phyloP scores from a whole-genome alignment of 1,140 invertebrate genomes.

The Leptestheria dahalacensis region DNA sequence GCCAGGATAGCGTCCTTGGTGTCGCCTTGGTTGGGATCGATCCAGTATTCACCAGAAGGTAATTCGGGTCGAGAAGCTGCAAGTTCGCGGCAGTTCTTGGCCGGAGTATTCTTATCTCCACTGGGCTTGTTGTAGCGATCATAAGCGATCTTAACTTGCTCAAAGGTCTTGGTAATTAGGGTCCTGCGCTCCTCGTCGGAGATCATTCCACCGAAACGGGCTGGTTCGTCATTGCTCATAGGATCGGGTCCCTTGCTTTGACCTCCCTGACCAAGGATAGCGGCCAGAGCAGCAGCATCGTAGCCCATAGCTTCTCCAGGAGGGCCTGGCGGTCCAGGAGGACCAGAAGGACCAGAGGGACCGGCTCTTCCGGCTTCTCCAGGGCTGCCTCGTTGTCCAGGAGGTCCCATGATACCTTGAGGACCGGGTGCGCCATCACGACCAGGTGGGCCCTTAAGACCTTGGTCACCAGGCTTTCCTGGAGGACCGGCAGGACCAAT shows the following conservation, averaged over 20 bases:
- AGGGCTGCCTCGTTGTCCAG: slow-evolving; percentile 44
- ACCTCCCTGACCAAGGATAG: slow-evolving; percentile 40
- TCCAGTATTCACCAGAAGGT: slow-evolving; percentile 59
- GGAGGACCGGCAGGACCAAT: slow-evolving; percentile 45
- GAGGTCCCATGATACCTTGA: slow-evolving; percentile 49
- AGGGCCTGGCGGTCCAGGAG: slow-evolving; percentile 47
- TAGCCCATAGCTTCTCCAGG: slow-evolving; percentile 36
- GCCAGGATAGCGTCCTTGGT: slow-evolving; percentile 63
- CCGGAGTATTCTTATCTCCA: slow-evolving; percentile 61
- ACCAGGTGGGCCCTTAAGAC: slow-evolving; percentile 52
- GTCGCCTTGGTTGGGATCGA: slow-evolving; percentile 75
- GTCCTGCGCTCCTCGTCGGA: slow-evolving; percentile 50
- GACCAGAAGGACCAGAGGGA: slow-evolving; percentile 48
- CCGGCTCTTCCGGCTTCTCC: slow-evolving; percentile 51
- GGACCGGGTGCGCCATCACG: slow-evolving; percentile 52
- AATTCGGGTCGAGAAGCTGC: slow-evolving; percentile 54
- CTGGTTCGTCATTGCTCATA: slow-evolving; percentile 50
- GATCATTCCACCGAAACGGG: slow-evolving; percentile 52
- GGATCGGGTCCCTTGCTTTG: slow-evolving; percentile 56
- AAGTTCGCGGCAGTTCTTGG: slow-evolving; percentile 67
- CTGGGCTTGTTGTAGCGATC: slow-evolving; percentile 57
- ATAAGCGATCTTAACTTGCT: slow-evolving; percentile 57
- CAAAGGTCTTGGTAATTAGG: slow-evolving; percentile 58
- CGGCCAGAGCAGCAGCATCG: slow-evolving; percentile 54
- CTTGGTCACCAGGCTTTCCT: slow-evolving; percentile 58